Evolutionary conservation across 1,140 invertebrate genomes (phyloP).

Genomic region (Aphis gossypii): DNA sequence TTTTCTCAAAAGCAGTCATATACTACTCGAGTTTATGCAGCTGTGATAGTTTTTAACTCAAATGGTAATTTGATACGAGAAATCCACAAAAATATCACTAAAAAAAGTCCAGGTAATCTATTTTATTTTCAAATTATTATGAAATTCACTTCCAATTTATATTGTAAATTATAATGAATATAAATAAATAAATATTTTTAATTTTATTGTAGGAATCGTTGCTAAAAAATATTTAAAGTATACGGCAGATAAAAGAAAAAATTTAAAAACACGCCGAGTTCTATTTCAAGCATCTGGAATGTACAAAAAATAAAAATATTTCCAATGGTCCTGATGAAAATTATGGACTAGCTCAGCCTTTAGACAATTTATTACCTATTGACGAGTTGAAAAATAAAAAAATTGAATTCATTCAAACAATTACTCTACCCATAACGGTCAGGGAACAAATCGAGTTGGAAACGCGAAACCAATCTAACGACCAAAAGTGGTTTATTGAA

Average conservation of each 20-base stretch:
- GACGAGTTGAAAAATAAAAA: conserved; percentile 5
- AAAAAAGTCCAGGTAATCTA: background rate
- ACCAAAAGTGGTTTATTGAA: conserved; percentile 17
- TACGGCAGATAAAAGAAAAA: background rate
- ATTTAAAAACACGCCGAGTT: background rate
- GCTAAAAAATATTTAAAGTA: conserved; percentile 34
- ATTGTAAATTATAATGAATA: background rate
- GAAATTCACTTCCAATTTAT: background rate
- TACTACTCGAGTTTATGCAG: background rate
- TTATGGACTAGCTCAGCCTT: conserved; percentile 22
- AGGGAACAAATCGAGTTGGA: background rate
- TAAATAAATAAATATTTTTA: background rate
- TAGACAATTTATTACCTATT: background rate
- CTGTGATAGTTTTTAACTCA: conserved; percentile 15
- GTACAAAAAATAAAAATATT: background rate
- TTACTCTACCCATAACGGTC: background rate
- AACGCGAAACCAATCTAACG: conserved; percentile 3
- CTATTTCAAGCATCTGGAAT: background rate
- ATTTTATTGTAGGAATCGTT: background rate
- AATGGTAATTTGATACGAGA: background rate
- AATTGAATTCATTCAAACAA: background rate
- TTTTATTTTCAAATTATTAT: background rate
- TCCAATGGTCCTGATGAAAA: conserved; percentile 23
- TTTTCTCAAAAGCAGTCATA: conserved; percentile 9
- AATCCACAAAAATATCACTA: conserved; percentile 27